Evolutionary conservation across 2,113 vertebrate genomes (phyloP), one percentile per base, ranked within the genome.

Genomic region (Clinocottus analis): DNA sequence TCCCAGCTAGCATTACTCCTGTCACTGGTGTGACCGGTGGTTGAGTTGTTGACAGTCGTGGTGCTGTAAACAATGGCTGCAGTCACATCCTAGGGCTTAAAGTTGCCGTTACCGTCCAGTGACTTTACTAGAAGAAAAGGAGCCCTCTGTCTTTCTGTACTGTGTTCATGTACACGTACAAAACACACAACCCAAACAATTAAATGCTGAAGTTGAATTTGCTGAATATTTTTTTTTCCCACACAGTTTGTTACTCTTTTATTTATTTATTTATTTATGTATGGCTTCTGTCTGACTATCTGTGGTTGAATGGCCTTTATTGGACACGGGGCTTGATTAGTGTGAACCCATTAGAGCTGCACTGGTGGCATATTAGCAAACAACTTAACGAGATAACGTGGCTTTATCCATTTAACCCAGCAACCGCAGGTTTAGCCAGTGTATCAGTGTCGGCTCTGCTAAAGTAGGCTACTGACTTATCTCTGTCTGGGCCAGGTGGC

Each of bases 351-450:
- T 91, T 75, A 85, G 49, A 74, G 65, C 87, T 80, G 37, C 49
- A 65, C 76, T 43, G 17, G 37, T 23, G 51, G 16, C 60, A 58
- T 68, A 45, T 75, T 58, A 68, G 83, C 62, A 69, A 85, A 80
- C 79, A 80, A 49, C 65, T 29, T 87, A 90, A 91, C 77, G 72
- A 80, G 91, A 90, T 86, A 70, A 87, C n/a, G 27, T 35, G n/a
- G 64, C 66, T 64, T 85, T 65, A 91, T 90, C 86, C 81, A 33
- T 82, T 92, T 85, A 91, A 77, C 80, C 79, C 45, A 27, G 65
- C 43, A 80, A 58, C 71, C 41, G 66, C 13, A 55, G 84, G 67
- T 85, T 87, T 47, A 84, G 43, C 77, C 63, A 11, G 45, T 63
- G 67, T 83, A 72, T 87, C 77, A 4, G 14, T 87, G 80, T 73